These are phyloP conservation scores for Pogonocichla stellata DNA, from an alignment of 2,113 vertebrate genomes.

Conservation along the genomic window DNA sequence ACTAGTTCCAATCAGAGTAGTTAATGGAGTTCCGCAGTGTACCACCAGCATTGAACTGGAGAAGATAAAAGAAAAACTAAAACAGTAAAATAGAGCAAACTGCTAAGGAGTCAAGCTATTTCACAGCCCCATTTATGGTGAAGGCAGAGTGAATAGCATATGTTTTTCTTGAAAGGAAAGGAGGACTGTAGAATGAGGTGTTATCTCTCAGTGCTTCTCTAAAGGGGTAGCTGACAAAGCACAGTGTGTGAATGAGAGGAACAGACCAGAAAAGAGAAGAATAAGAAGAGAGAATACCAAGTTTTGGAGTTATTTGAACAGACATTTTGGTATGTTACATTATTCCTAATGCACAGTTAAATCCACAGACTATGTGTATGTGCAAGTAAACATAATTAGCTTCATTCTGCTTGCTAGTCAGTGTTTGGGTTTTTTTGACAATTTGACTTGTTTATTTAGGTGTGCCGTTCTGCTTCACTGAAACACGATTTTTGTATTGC, in stretches of 20 bases:
- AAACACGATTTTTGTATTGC: neutral
- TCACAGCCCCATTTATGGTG: neutral
- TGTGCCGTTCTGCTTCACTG: neutral
- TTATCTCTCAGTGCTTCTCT: neutral
- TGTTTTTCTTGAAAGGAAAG: neutral
- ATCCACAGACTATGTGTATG: neutral
- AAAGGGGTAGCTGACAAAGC: neutral
- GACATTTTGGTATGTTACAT: neutral
- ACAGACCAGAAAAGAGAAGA: neutral
- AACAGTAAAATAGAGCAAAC: neutral
- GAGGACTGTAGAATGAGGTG: neutral
- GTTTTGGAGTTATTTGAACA: neutral
- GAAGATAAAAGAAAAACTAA: neutral
- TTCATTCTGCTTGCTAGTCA: neutral
- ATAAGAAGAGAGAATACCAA: neutral
- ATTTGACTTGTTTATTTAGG: neutral
- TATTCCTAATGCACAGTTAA: neutral
- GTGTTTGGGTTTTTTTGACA: neutral
- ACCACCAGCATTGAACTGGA: neutral
- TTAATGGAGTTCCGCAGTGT: neutral
- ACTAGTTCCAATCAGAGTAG: neutral
- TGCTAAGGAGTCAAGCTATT: neutral
- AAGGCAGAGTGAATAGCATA: neutral
- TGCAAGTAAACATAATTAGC: neutral
- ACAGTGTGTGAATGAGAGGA: neutral